These are phyloP conservation scores for Dorcus hopei DNA, from an alignment of 2,888 invertebrate species.

Conservation along the genomic window DNA sequence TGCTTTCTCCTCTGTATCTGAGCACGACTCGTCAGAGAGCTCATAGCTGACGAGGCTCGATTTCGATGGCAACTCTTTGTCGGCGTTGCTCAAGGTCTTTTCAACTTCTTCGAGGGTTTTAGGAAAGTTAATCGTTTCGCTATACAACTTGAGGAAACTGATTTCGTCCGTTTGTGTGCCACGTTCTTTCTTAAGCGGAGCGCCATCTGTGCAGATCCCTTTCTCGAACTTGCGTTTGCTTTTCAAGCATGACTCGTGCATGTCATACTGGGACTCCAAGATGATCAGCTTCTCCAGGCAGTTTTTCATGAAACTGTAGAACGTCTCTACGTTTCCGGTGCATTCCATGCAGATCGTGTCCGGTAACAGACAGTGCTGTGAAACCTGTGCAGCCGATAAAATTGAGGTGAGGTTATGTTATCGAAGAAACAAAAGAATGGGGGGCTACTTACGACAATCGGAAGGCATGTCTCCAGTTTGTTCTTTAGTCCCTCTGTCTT, in stretches of 20 bases:
- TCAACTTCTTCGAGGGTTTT: conserved; percentile 18
- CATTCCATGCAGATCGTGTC: conserved; percentile 46
- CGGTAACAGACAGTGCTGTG: conserved; percentile 42
- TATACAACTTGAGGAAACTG: conserved; percentile 2
- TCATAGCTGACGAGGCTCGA: conserved; percentile 41
- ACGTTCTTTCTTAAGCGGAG: conserved; percentile 37
- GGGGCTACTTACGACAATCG: conserved; percentile 44
- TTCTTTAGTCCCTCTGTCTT: conserved; percentile 44
- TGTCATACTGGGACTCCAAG: conserved; percentile 44
- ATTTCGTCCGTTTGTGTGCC: conserved; percentile 43
- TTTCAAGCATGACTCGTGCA: conserved; percentile 44
- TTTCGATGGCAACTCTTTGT: background rate
- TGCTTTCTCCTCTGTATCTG: conserved; percentile 18
- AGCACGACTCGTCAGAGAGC: conserved; percentile 32
- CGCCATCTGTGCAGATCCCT: conserved; percentile 47
- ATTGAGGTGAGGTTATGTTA: conserved; percentile 1
- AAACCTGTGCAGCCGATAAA: conserved; percentile 33
- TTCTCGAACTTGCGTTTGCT: conserved; percentile 48
- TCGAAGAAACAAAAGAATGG: too few relatives aligned
- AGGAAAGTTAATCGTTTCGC: conserved; percentile 2
- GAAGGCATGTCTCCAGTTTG: conserved; percentile 49
- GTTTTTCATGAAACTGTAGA: conserved; percentile 44
- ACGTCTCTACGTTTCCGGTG: conserved; percentile 40
- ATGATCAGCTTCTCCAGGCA: conserved; percentile 45
- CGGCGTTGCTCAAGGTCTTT: conserved; percentile 16